Conservation (phyloP, 2,888 invertebrate genomes). For the Brenthis hecate region DNA sequence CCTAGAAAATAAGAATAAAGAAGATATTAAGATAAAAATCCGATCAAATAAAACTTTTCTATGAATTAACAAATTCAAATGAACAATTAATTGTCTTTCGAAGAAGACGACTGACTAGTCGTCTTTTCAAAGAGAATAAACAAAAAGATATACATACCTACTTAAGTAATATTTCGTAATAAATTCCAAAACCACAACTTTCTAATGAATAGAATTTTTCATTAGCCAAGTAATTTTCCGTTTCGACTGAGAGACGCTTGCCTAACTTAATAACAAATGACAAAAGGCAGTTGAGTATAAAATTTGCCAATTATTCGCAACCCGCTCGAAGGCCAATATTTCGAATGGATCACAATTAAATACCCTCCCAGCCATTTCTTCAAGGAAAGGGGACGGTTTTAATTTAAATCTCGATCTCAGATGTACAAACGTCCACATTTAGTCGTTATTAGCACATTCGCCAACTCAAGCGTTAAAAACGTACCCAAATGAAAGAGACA, state of each 20-base stretch:
- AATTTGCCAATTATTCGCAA: constrained; percentile 69
- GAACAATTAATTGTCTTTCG: background rate
- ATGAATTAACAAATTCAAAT: too few species aligned
- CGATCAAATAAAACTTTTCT: too few species aligned
- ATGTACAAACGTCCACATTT: constrained; percentile 40
- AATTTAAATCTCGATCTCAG: constrained; percentile 69
- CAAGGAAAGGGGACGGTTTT: constrained; percentile 68
- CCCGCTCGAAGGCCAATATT: constrained; percentile 63
- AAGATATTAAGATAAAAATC: too few species aligned
- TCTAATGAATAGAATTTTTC: constrained; percentile 47
- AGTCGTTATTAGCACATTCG: constrained; percentile 48
- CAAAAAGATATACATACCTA: constrained; percentile 6
- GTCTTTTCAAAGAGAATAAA: constrained; percentile 4
- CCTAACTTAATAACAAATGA: constrained; percentile 64
- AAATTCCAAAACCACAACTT: constrained; percentile 40
- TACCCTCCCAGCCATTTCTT: constrained; percentile 62
- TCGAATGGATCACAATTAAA: constrained; percentile 71
- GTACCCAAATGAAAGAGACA: constrained; percentile 29
- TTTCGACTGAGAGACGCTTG: constrained; percentile 52
- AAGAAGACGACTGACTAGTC: background rate
- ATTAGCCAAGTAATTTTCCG: constrained; percentile 58
- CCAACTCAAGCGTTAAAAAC: constrained; percentile 46
- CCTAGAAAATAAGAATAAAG: too few species aligned
- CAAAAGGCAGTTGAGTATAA: constrained; percentile 70
- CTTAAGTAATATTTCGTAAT: constrained; percentile 27